These are phyloP conservation scores for Amphiprion percula DNA, from an alignment of 2,113 vertebrate species.

Conservation along the genomic window DNA sequence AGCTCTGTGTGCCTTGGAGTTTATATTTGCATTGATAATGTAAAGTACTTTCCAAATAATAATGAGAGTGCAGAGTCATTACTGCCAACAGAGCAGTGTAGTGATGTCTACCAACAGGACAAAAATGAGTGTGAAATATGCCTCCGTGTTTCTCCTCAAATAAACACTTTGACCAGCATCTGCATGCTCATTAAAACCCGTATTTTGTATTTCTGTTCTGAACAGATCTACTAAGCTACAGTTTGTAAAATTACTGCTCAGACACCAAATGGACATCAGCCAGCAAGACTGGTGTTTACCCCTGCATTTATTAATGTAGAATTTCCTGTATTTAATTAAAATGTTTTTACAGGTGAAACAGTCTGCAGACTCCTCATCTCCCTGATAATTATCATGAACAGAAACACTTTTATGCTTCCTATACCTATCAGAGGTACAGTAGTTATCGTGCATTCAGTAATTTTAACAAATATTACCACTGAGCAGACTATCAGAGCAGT, in stretches of 20 bases:
- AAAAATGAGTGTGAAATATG: conserved; percentile 15
- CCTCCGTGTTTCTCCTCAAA: not conserved
- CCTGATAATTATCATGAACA: not conserved
- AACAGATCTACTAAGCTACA: not conserved
- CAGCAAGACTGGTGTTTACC: not conserved
- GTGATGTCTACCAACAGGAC: conserved; percentile 4
- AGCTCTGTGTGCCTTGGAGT: conserved; percentile 13
- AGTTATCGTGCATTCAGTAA: too few species aligned
- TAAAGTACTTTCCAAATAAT: conserved; percentile 27
- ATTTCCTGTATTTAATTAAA: too few species aligned
- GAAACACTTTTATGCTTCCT: not conserved
- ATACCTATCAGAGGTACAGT: too few species aligned
- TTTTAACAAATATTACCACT: too few species aligned
- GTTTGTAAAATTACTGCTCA: not conserved
- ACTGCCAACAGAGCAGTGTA: conserved; percentile 5
- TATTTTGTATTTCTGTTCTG: not conserved
- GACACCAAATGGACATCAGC: conserved; percentile 1
- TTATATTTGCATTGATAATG: conserved; percentile 12
- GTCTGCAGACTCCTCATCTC: too few species aligned
- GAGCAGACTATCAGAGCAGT: too few species aligned
- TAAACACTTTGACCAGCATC: not conserved
- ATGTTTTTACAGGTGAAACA: too few species aligned
- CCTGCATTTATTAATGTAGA: not conserved
- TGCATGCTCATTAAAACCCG: not conserved
- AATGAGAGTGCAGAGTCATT: conserved; percentile 5